A percentile compares a stretch with the other conserved stretches of the same genome.
These are phyloP conservation scores for Tetranychus cinnabarinus DNA, from an alignment of 1,140 invertebrate species.

Conservation along the genomic window DNA sequence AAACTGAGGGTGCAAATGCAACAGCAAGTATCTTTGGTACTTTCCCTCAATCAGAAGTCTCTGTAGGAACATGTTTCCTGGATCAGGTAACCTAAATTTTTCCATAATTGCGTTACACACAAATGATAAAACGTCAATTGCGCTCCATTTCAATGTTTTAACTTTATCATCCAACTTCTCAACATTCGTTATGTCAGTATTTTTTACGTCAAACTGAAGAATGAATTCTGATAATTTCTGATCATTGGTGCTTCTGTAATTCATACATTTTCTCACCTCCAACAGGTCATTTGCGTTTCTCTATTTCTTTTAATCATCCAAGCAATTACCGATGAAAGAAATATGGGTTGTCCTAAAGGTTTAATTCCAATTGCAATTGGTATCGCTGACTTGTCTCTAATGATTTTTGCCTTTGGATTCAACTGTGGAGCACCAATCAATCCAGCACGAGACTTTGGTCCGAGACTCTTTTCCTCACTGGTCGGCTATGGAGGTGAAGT, in stretches of 20 bases:
- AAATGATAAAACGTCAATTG: background rate
- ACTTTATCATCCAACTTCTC: background rate
- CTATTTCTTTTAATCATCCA: conserved; percentile 27
- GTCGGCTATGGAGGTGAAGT: background rate
- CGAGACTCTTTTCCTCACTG: conserved; percentile 25
- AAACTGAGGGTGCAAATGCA: conserved; percentile 7
- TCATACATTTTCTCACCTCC: background rate
- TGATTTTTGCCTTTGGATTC: conserved; percentile 28
- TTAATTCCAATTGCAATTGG: conserved; percentile 18
- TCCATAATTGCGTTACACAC: background rate
- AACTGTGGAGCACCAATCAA: conserved; percentile 38
- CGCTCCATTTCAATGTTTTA: background rate
- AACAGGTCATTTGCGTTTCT: conserved; percentile 30
- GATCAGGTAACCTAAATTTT: conserved; percentile 23
- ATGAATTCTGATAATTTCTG: background rate
- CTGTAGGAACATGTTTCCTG: conserved; percentile 20
- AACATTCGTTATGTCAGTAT: too few relatives aligned
- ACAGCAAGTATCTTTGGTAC: conserved; percentile 26
- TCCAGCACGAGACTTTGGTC: conserved; percentile 35
- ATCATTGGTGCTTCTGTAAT: background rate
- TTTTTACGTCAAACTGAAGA: background rate
- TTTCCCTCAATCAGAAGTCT: conserved; percentile 25
- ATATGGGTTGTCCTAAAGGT: conserved; percentile 13
- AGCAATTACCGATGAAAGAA: conserved; percentile 28
- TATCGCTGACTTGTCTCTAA: conserved; percentile 14